Percentiles rank a stretch among this genome's conserved stretches.
Conservation (phyloP, 2,797 vertebrate species). For the Oreochromis mossambicus region DNA sequence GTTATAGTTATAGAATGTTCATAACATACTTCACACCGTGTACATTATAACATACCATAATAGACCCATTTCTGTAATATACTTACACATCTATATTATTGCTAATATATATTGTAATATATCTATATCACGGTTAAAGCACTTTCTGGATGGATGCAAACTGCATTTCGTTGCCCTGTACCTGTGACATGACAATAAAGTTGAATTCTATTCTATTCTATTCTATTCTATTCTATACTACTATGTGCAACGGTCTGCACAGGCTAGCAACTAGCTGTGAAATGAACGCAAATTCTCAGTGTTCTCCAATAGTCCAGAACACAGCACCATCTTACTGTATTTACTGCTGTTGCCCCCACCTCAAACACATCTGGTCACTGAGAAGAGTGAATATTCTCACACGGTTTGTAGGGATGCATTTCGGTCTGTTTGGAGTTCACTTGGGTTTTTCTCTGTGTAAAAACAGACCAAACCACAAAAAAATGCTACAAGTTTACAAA, state of each 20-base stretch:
- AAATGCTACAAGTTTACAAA: neutral
- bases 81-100: too few species aligned
- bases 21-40: too few species aligned
- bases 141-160: too few species aligned
- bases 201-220: too few species aligned
- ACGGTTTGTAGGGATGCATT: neutral
- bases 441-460: neutral
- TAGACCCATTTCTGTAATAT: too few species aligned
- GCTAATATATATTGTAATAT: too few species aligned
- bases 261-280: neutral
- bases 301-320: neutral
- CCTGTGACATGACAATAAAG: too few species aligned
- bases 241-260: neutral
- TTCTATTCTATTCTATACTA: too few species aligned
- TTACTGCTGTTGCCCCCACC: neutral
- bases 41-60: too few species aligned
- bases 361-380: neutral
- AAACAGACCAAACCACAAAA: neutral
- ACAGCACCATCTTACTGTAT: neutral
- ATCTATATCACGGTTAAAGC: too few species aligned
- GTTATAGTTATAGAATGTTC: too few species aligned
- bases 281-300: neutral
- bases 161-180: too few species aligned
- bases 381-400: neutral
- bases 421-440: neutral